phyloP scores from a whole-genome alignment of 2,888 invertebrate species.

The Athalia cordata region DNA sequence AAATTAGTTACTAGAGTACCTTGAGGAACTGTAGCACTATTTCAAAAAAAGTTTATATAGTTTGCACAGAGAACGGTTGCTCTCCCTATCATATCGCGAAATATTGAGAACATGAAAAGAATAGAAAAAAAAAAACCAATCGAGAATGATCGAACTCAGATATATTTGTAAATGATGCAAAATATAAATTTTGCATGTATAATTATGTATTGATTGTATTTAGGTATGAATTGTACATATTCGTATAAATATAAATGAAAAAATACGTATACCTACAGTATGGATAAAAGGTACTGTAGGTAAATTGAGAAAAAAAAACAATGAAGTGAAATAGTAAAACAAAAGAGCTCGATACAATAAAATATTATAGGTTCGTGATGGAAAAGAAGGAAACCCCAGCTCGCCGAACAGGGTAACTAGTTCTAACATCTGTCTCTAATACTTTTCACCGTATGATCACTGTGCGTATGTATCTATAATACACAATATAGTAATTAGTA shows the following conservation, averaged over 20 bases:
- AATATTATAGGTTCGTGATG: slow-evolving; percentile 51
- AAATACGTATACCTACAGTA: background rate
- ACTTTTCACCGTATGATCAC: too few relatives aligned
- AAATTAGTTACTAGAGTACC: slow-evolving; percentile 66
- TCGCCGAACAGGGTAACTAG: slow-evolving; percentile 71
- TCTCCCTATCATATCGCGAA: slow-evolving; percentile 57
- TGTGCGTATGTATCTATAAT: too few relatives aligned
- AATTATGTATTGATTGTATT: slow-evolving; percentile 14
- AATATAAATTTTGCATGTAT: slow-evolving; percentile 1
- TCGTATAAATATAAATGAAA: too few relatives aligned
- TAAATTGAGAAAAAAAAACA: background rate
- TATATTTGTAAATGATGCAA: background rate
- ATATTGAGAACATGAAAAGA: background rate
- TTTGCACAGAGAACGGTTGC: slow-evolving; percentile 63
- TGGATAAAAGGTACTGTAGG: background rate
- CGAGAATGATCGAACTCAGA: slow-evolving; percentile 1
- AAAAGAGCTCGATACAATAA: slow-evolving; percentile 17
- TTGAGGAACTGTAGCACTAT: slow-evolving; percentile 52
- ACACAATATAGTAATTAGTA: background rate
- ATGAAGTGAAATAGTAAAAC: background rate
- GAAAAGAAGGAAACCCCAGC: slow-evolving; percentile 61
- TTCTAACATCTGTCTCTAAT: slow-evolving; percentile 69
- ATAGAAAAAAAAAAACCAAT: background rate
- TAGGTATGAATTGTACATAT: slow-evolving; percentile 17
- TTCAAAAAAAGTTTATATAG: slow-evolving; percentile 49